Base-by-base conservation (phyloP, 2,113 vertebrate species). In the Phaetusa simplex region DNA sequence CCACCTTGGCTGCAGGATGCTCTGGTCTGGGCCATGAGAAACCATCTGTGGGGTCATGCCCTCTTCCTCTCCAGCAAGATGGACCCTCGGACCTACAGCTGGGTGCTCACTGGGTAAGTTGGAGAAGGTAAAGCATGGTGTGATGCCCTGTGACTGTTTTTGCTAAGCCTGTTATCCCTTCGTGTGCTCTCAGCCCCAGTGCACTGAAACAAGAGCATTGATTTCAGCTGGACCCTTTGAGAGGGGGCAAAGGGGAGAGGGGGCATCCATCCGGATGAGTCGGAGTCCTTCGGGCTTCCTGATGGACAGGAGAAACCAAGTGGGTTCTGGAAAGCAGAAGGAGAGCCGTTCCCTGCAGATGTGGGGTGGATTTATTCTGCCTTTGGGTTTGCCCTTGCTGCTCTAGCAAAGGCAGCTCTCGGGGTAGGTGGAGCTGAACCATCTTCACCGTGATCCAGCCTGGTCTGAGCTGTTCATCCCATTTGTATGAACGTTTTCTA, bases 51-150 rank as follows among this genome's bases (percentile, higher is more conserved):
- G 99, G 99, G 99, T 19, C 99, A 99, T 17, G 99, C 99, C 7
- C 97, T 99, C 50, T 99, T 99, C 96, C 98, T 99, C 55, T 98
- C 99, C 93, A 99, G 99, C 97, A 99, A 99, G 97, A 99, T 99
- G 99, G 99, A 99, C 94, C 90, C 96, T 55, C 98, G 99, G 95
- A 98, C 99, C 1, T 99, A 99, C 86, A 99, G 97, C 96, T 99
- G 98, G 89, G 99, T 99, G 74, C 98, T 99, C 95, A 98, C 93
- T 4, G 98, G 99, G 98, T 98, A 98, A 98, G 99, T 95, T 11
- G 59, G 43, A 87, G 77, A 15, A 55, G 62, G 3, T 61, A 22
- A 72, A 83, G 59, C 62, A 24, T 24, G 17, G 27, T 27, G 8
- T 1, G 6, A 18, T 59, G 43, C 27, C 59, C 56, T 38, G 30